Evolutionary conservation across 2,888 invertebrate genomes (phyloP), one percentile per base, ranked within the genome.

Genomic region (Celastrina argiolus): DNA sequence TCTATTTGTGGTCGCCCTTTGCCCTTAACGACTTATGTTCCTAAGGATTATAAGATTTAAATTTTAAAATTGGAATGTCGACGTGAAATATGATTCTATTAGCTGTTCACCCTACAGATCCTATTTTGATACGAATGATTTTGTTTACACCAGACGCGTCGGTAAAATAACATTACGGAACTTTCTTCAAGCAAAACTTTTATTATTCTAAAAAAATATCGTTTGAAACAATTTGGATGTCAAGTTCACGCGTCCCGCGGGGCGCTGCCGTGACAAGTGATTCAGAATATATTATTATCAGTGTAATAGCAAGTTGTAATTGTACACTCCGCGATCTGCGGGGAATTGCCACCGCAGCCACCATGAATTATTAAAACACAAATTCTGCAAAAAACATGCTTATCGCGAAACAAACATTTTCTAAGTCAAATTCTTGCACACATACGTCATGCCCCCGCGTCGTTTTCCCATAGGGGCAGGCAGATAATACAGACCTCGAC

Each of bases 241-340:
- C 61, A 61, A 61, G 61, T 61, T 61, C 61, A 61, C 36, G 18
- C 4, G 16, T 61, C 61, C 61, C 36, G 34, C 61, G 61, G 61
- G 61, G 14, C 51, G 56, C 67, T 68, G 34, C 26, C 28, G 67
- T 67, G 39, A 67, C 45, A 63, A 64, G 65, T 66, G 85, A 88
- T 87, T 87, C 81, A 85, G 87, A 88, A 89, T 88, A 88, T 87
- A 88, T 89, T 87, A 88, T 89, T 89, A 88, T 88, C 85, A 88
- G 88, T 87, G 86, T 88, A 87, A 88, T 87, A 83, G 85, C 81
- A 84, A 84, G 81, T 83, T 81, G 82, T 83, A 84, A 87, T 87
- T 87, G 87, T 87, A 81, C 87, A 87, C 85, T 87, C 86, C 83
- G 81, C 73, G 74, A 72, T 76, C 73, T 76, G 82, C 82, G 87